Evolutionary conservation across 2,113 vertebrate species (phyloP), one percentile per base, ranked within the genome.

Genomic region (Prietella phreatophila): DNA sequence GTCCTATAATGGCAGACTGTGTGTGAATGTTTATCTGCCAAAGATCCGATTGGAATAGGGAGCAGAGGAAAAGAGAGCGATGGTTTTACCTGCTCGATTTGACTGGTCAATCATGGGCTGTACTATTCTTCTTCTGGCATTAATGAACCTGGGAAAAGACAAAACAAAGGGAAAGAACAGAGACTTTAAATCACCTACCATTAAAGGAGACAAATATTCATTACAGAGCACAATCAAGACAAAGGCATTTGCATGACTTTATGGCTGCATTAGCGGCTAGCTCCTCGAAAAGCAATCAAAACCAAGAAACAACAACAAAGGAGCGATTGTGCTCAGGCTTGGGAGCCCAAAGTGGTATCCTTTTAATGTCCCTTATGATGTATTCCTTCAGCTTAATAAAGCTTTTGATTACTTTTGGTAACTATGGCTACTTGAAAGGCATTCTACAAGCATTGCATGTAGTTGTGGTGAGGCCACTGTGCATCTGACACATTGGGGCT

Each of bases 51-150:
- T 95, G 93, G 92, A 92, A 93, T 93, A 90, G 82, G 91, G 91
- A 89, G 90, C 87, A 89, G 93, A 90, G 87, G 88, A 92, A 93
- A 93, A 92, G 61, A 84, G 73, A 88, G 61, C 10, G 67, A 50
- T 86, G 89, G 88, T 88, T 93, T 99, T 97, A 97, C 98, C 98
- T 99, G 98, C 98, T 98, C 98, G 97, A 97, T 99, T 99, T 94
- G 98, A 99, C 97, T 99, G 98, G 96, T 99, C 98, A 92, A 99
- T 99, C 98, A 99, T 99, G 94, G 98, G 98, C 96, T 99, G 98
- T 95, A 99, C 98, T 99, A 99, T 99, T 97, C 98, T 98, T 97
- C 98, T 99, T 94, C 98, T 97, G 97, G 98, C 98, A 87, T 99
- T 99, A 96, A 99, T 99, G 95, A 99, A 99, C 98, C 98, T 99